Percentiles rank a stretch among this genome's conserved stretches.
phyloP scores from a whole-genome alignment of 2,888 invertebrate genomes.

The Conus canariensis region DNA sequence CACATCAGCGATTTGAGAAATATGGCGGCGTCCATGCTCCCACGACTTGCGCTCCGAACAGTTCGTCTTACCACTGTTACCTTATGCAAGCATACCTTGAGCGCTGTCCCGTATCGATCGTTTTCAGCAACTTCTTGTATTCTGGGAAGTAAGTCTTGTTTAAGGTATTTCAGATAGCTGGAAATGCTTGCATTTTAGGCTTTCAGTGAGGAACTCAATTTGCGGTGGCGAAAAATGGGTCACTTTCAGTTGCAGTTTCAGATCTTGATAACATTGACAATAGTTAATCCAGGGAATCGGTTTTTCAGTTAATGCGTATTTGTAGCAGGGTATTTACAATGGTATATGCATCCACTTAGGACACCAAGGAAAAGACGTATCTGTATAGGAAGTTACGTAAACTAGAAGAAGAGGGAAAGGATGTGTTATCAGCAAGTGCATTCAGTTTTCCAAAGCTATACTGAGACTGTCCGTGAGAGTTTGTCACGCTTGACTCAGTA shows the following conservation, averaged over 20 bases:
- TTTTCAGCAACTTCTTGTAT: not conserved
- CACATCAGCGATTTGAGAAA: not conserved
- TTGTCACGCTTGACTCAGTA: not conserved
- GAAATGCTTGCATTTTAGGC: not conserved
- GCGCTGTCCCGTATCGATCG: not conserved
- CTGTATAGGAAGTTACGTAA: no score
- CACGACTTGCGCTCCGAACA: conserved; percentile 15
- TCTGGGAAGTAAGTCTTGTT: conserved; percentile 2
- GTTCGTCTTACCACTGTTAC: not conserved
- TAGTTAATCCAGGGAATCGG: no score
- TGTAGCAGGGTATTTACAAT: no score
- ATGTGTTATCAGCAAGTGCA: not conserved
- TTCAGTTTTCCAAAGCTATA: not conserved
- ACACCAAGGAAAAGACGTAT: no score
- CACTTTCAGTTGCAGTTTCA: not conserved
- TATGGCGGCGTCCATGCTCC: conserved; percentile 18
- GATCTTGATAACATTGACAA: not conserved
- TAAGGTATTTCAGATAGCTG: no score
- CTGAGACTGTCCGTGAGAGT: not conserved
- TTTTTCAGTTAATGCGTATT: no score
- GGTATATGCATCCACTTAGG: no score
- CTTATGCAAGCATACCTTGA: not conserved
- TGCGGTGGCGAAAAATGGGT: not conserved
- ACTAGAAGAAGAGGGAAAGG: no score
- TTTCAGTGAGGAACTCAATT: not conserved